Evolutionary conservation across 2,888 invertebrate genomes (phyloP), one percentile per base, ranked within the genome.

Genomic region (Cephus runcator): DNA sequence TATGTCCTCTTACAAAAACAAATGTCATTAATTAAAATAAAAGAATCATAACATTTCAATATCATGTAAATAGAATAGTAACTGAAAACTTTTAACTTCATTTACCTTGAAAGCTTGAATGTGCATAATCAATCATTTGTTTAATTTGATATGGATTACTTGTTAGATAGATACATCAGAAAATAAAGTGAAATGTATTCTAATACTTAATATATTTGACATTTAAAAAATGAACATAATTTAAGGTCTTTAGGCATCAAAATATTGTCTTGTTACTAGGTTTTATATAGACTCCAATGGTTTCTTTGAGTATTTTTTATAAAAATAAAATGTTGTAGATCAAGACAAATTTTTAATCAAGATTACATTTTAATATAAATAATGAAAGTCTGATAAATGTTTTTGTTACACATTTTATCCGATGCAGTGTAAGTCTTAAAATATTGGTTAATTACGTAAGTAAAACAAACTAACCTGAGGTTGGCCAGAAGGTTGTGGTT

Each of bases 401-500:
- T 56, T 56, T 23, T 23, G 23, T 56, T 56, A 56, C 9, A 56
- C 9, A 56, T 56, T 40, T 56, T 23, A 56, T 23, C 23, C 23
- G 9, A 73, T 73, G 69, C 31, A 73, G 15, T 33, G 56, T 76
- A 34, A 76, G 35, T 31, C 12, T 23, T 9, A 56, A 56, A 56
- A 56, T 56, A 56, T 56, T 56, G 23, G 56, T 56, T 15, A 56
- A 56, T 71, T 33, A 34, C 11, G 30, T 33, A 71, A 34, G 71
- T 15, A 71, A 71, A 34, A 34, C 15, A 34, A 36, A 30, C 81
- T 82, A 76, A 89, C 90, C 87, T 91, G 91, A 81, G 90, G 83
- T 84, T 89, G 90, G 78, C 85, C 86, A 75, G 88, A 83, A 69
- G 88, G 81, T 82, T 91, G 91, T 34, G 91, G 91, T 81, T 91